phyloP scores from a whole-genome alignment of 2,888 invertebrate genomes.

The Meteorus cinctellus region DNA sequence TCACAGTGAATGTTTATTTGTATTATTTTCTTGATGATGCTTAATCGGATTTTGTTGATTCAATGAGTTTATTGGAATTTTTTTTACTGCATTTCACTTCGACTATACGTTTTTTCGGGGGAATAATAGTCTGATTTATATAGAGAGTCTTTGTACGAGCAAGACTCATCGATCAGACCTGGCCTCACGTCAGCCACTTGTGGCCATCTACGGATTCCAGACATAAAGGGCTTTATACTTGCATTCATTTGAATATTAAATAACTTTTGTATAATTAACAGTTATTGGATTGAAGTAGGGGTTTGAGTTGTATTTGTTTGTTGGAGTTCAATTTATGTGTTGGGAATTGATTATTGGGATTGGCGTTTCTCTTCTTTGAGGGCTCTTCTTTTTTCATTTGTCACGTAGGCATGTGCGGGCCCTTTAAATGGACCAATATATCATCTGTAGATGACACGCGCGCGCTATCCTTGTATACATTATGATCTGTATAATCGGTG shows the following conservation, averaged over 20 bases:
- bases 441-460: not conserved
- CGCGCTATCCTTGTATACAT: constrained; percentile 11
- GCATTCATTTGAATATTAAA: constrained; percentile 26
- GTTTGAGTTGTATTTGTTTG: not conserved
- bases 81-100: constrained; percentile 7
- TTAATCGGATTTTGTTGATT: not conserved
- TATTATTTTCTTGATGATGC: not conserved
- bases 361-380: not conserved
- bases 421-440: constrained; percentile 26
- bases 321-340: not conserved
- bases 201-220: constrained; percentile 63
- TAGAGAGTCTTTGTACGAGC: constrained; percentile 49
- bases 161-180: constrained; percentile 65
- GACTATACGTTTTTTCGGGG: not conserved
- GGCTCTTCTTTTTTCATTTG: not conserved
- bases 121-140: constrained; percentile 36
- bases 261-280: constrained; percentile 7
- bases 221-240: constrained; percentile 31
- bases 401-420: not conserved
- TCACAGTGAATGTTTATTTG: constrained; percentile 20
- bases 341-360: constrained; percentile 7
- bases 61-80: not conserved
- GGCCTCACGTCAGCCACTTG: constrained; percentile 68
- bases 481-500: constrained; percentile 1
- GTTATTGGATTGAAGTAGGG: not conserved